Percentiles rank a stretch among this genome's conserved stretches.
Conservation (phyloP, 2,888 invertebrate species). For the Itoplectis maculator region DNA sequence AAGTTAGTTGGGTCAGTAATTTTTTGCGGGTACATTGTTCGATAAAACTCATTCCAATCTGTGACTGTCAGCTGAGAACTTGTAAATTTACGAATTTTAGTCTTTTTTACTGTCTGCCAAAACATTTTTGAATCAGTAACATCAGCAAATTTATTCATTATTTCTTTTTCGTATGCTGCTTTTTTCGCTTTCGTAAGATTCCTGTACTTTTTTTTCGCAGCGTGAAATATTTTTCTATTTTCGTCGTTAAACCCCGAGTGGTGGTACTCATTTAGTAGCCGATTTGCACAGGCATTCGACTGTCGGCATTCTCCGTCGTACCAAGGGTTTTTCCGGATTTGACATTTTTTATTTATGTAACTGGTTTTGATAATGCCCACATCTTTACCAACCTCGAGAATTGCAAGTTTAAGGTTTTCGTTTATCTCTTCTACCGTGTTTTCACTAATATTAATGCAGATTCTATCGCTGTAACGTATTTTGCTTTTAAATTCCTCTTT, state of each 20-base stretch:
- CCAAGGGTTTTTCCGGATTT: neutral
- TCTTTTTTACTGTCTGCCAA: conserved; percentile 29
- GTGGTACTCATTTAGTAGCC: neutral
- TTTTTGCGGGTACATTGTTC: neutral
- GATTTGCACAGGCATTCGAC: neutral
- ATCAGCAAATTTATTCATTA: conserved; percentile 28
- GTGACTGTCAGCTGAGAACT: neutral
- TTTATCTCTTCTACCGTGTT: neutral
- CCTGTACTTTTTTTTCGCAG: conserved; percentile 8
- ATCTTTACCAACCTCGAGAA: neutral
- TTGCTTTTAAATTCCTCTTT: neutral
- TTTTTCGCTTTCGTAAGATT: conserved; percentile 25
- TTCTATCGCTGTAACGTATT: neutral
- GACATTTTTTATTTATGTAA: neutral
- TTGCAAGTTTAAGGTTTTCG: neutral
- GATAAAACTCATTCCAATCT: conserved; percentile 5
- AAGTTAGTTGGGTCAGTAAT: neutral
- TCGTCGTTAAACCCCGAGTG: conserved; percentile 1
- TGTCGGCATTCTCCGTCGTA: conserved; percentile 1
- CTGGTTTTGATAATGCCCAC: neutral
- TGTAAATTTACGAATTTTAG: neutral
- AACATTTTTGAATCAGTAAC: conserved; percentile 20
- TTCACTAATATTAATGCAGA: neutral
- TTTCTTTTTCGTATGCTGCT: conserved; percentile 6
- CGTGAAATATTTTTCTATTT: neutral